These are phyloP conservation scores for Chelonus insularis DNA, from an alignment of 1,140 invertebrate species.

Conservation along the genomic window DNA sequence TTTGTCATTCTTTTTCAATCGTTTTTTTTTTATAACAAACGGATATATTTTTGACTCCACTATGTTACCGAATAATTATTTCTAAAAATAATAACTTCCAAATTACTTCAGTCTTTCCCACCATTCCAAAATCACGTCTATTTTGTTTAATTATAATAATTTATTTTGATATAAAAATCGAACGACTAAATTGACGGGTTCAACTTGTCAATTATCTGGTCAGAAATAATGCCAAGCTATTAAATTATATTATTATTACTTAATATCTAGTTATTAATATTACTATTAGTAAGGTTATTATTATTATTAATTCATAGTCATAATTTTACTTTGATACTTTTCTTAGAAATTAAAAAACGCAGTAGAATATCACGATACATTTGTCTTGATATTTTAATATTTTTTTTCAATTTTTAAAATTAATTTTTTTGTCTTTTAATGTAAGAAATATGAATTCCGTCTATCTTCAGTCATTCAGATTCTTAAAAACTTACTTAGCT, in stretches of 20 bases:
- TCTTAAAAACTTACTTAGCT: slow-evolving; percentile 20
- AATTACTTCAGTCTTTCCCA: slow-evolving; percentile 25
- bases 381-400: slow-evolving; percentile 8
- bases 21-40: slow-evolving; percentile 25
- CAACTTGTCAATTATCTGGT: slow-evolving; percentile 33
- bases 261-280: no score
- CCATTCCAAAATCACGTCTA: slow-evolving; percentile 11
- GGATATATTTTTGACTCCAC: slow-evolving; percentile 21
- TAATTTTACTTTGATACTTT: no score
- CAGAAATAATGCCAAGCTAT: slow-evolving; percentile 31
- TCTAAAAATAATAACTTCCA: slow-evolving; percentile 16
- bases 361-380: background rate
- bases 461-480: slow-evolving; percentile 25
- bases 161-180: no score
- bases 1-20: slow-evolving; percentile 18
- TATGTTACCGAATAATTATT: slow-evolving; percentile 5
- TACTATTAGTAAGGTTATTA: no score
- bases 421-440: no score
- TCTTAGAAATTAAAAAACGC: no score
- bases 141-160: slow-evolving; percentile 7
- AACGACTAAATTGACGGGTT: slow-evolving; percentile 19
- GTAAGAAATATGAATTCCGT: no score
- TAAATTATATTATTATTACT: no score
- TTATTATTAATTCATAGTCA: no score
- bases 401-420: no score